Base-by-base conservation (phyloP, 1,140 invertebrate species). In the Xylocopa sonorina region DNA sequence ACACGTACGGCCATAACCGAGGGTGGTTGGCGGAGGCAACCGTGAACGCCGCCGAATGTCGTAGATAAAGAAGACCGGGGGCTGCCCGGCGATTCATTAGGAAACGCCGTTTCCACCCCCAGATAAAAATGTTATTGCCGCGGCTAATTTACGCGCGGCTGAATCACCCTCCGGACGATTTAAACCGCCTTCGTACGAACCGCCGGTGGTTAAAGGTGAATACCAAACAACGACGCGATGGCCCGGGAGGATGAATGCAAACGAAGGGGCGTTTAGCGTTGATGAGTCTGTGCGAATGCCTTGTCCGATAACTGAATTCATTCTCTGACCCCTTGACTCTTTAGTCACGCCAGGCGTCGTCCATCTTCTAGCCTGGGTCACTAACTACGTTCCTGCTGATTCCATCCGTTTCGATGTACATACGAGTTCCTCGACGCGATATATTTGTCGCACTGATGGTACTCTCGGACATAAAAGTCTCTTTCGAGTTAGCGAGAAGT, bases 21-120 rank as follows among this genome's bases (percentile, higher is more conserved):
- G 29, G n/a, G n/a, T n/a, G n/a, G n/a, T n/a, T n/a, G n/a, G n/a
- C n/a, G n/a, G n/a, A n/a, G n/a, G 38, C 34, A 16, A 12, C 43
- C 41, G 82, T 82, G 72, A 83, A 82, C 74, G 58, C 50, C 62
- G 64, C 50, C 62, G 64, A 83, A 66, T 29, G 67, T 62, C 53
- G 67, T 46, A 63, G 67, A 83, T 83, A 82, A 82, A 83, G 66
- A 82, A 82, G 80, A 72, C 34, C n/a, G 4, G 18, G 12, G 29
- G 18, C 7, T 21, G 24, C 3, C 1, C 9, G 14, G 9, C 62
- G 60, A 75, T 77, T 69, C 66, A 50, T 71, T 58, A 69, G 43
- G 43, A 29, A 32, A 27, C 75, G 46, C 7, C 43, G 51, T 16
- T 38, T 34, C 55, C 27, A 24, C 9, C 24, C 18, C 34, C 43